phyloP scores from a whole-genome alignment of 2,113 vertebrate genomes.

The Cyphomyrus plagiostoma region DNA sequence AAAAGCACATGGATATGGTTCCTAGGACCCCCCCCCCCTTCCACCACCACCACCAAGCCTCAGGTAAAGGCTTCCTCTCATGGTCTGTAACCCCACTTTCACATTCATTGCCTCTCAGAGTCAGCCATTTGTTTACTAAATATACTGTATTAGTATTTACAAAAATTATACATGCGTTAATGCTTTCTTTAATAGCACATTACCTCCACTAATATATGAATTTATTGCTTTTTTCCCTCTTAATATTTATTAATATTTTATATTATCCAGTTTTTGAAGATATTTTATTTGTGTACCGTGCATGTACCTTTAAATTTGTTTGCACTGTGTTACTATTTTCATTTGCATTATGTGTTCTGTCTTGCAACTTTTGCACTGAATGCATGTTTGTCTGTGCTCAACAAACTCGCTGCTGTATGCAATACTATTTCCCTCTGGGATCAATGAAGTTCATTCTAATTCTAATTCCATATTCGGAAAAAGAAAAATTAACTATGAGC shows the following conservation, averaged over 20 bases:
- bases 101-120: background rate
- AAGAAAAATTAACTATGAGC: background rate
- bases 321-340: background rate
- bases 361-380: background rate
- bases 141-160: background rate
- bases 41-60: background rate
- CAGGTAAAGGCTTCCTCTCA: background rate
- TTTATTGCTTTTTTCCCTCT: background rate
- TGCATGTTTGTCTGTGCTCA: background rate
- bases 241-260: background rate
- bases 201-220: background rate
- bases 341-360: background rate
- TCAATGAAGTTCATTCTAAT: background rate
- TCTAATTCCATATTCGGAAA: background rate
- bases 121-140: background rate
- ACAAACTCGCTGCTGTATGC: background rate
- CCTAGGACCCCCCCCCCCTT: background rate
- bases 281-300: background rate
- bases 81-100: background rate
- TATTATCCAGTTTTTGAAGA: background rate
- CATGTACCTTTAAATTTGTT: background rate
- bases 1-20: background rate
- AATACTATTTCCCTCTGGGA: background rate
- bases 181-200: background rate
- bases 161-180: background rate